A percentile compares a stretch with the other conserved stretches of the same genome.
Evolutionary conservation across 37 sponge, comb jelly and placozoan species (phyloP).

Genomic region (Spongilla lacustris): DNA sequence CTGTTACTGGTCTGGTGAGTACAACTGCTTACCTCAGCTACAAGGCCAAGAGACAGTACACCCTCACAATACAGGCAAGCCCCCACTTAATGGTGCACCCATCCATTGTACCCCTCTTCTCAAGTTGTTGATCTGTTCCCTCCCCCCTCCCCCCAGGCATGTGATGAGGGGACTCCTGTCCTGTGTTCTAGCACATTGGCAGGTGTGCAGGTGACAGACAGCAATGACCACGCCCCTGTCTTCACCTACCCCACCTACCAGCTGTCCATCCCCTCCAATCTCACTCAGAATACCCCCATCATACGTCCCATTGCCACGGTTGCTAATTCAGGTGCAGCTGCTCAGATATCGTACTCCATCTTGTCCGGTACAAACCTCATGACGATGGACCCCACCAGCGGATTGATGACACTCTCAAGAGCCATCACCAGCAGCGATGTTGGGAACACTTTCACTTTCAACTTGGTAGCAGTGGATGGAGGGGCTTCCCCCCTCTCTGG

Average conservation of each 20-base stretch:
- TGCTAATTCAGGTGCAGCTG: conserved; percentile 34
- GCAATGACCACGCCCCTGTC: conserved; percentile 36
- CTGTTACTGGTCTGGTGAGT: conserved; percentile 25
- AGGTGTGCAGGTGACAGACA: conserved; percentile 17
- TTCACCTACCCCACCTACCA: conserved; percentile 11
- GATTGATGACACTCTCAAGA: not conserved
- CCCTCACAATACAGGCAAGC: not conserved
- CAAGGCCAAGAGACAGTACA: not conserved
- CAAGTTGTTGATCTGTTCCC: too few species aligned
- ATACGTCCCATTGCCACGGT: conserved; percentile 24
- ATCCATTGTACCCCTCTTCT: too few species aligned
- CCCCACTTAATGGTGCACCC: too few species aligned
- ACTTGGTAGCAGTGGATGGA: conserved; percentile 32
- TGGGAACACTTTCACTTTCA: conserved; percentile 6
- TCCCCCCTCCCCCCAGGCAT: too few species aligned
- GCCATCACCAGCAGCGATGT: not conserved
- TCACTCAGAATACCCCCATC: not conserved
- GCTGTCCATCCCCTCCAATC: not conserved
- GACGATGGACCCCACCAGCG: not conserved
- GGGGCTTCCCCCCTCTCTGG: not conserved
- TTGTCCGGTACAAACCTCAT: not conserved
- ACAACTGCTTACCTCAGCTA: not conserved
- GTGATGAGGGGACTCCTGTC: not conserved
- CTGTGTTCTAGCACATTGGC: not conserved
- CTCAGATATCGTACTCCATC: conserved; percentile 31